phyloP scores from a whole-genome alignment of 2,113 vertebrate genomes.

The Sarotherodon lohbergeri region DNA sequence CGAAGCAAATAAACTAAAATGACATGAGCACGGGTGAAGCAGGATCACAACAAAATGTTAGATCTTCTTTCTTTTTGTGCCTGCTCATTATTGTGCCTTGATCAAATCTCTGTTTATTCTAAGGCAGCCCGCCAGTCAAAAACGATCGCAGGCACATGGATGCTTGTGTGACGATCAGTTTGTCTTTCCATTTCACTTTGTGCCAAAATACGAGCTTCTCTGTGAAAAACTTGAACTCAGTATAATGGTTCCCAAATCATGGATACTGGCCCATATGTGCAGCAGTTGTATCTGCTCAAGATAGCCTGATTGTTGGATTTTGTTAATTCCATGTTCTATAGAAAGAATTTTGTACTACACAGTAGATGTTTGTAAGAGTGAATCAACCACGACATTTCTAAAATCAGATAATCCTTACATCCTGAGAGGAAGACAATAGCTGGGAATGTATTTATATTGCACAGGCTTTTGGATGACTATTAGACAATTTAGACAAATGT shows the following conservation, averaged over 20 bases:
- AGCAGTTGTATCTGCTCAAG: not conserved
- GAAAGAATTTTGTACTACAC: not conserved
- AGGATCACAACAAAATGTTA: not conserved
- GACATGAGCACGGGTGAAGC: not conserved
- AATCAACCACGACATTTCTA: not conserved
- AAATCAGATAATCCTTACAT: not conserved
- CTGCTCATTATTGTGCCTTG: not conserved
- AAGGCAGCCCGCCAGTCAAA: not conserved
- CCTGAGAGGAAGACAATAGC: not conserved
- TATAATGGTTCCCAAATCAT: not conserved
- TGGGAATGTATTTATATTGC: not conserved
- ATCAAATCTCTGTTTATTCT: not conserved
- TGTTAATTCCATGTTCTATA: not conserved
- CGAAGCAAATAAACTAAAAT: not conserved
- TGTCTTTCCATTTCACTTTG: not conserved
- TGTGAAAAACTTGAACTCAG: not conserved
- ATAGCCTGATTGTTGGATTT: not conserved
- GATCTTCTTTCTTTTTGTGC: not conserved
- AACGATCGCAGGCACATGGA: not conserved
- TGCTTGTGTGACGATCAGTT: not conserved
- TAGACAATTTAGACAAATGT: not conserved
- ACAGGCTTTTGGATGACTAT: not conserved
- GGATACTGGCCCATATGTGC: not conserved
- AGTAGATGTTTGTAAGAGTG: not conserved
- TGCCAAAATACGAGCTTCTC: not conserved